These are phyloP conservation scores for Pedetes capensis DNA, from an alignment of 2,113 vertebrate genomes.

Conservation along the genomic window DNA sequence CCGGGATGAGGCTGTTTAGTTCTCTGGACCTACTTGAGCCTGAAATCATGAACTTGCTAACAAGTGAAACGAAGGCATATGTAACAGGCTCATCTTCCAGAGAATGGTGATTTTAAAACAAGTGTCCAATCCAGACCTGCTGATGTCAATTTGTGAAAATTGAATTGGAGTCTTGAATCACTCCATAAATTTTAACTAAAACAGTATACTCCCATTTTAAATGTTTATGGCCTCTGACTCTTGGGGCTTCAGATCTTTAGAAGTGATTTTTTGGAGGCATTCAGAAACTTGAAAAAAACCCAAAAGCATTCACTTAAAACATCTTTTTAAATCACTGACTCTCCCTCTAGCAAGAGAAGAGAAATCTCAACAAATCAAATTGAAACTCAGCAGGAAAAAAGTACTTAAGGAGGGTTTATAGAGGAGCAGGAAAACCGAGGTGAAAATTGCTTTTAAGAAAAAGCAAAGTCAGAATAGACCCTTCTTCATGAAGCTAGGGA, in stretches of 20 bases:
- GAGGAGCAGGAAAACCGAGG: conserved; percentile 67
- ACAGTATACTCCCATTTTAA: conserved; percentile 57
- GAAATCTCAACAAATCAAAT: conserved; percentile 74
- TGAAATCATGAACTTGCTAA: conserved; percentile 66
- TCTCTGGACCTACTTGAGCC: not conserved
- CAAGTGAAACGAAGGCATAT: conserved; percentile 38
- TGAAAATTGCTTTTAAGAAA: conserved; percentile 75
- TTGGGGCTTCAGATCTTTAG: conserved; percentile 81
- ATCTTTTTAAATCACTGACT: conserved; percentile 53
- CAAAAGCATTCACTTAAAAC: conserved; percentile 75
- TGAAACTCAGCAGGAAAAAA: conserved; percentile 79
- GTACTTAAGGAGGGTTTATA: conserved; percentile 69
- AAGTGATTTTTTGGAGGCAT: conserved; percentile 80
- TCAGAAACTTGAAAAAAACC: conserved; percentile 79
- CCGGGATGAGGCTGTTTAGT: conserved; percentile 3
- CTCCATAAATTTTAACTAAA: conserved; percentile 63
- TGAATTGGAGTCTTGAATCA: conserved; percentile 47
- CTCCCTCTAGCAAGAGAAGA: conserved; percentile 73
- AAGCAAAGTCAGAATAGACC: not conserved
- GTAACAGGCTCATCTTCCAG: conserved; percentile 46
- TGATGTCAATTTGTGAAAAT: conserved; percentile 58
- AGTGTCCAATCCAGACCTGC: conserved; percentile 21
- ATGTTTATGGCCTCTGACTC: conserved; percentile 55
- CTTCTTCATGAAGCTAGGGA: not conserved
- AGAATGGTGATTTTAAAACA: conserved; percentile 58